Percentiles rank a stretch among this genome's conserved stretches.
phyloP scores from a whole-genome alignment of 2,797 vertebrate genomes.

The Poeciliopsis presidionis region DNA sequence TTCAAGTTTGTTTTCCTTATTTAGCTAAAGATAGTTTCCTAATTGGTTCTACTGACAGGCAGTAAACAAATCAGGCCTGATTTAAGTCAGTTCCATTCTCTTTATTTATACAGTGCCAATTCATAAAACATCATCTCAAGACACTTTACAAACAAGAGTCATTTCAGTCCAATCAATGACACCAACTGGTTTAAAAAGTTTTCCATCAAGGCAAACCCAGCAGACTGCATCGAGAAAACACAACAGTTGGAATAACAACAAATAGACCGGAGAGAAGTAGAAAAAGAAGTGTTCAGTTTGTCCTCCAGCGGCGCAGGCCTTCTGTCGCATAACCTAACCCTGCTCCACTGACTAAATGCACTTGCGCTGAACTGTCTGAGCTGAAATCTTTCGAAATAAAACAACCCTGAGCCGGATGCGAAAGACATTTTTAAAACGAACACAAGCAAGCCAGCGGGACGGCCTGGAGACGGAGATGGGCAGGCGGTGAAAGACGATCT shows the following conservation, averaged over 20 bases:
- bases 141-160: neutral
- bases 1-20: constrained; percentile 14
- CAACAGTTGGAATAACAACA: neutral
- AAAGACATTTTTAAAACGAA: neutral
- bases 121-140: neutral
- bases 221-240: neutral
- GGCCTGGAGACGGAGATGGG: neutral
- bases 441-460: neutral
- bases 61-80: neutral
- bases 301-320: neutral
- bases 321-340: neutral
- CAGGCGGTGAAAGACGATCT: constrained; percentile 48
- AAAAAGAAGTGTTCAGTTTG: neutral
- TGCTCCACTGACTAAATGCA: constrained; percentile 6
- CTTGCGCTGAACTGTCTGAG: constrained; percentile 4
- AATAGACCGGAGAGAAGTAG: neutral
- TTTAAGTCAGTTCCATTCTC: neutral
- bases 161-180: neutral
- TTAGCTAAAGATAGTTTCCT: constrained; percentile 12
- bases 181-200: neutral
- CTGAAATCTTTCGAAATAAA: constrained; percentile 13
- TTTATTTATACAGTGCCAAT: neutral
- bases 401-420: neutral
- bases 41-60: constrained; percentile 21
- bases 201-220: neutral